These are phyloP conservation scores for Crossaster papposus DNA, from an alignment of 53 echinoderm and acorn worm genomes.

Conservation along the genomic window DNA sequence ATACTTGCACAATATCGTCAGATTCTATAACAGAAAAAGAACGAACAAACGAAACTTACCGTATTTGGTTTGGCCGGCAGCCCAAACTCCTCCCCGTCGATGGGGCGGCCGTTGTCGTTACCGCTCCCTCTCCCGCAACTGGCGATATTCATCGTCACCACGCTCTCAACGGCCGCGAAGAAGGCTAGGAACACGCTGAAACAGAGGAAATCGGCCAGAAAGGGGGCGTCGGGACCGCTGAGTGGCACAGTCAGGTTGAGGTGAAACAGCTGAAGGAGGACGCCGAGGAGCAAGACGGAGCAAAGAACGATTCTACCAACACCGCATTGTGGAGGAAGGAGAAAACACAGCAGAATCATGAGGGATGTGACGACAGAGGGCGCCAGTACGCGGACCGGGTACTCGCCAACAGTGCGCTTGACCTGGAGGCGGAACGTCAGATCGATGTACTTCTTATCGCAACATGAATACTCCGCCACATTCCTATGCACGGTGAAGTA, in stretches of 20 bases:
- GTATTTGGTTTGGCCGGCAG: not conserved
- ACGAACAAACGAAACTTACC: not conserved
- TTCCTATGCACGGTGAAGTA: too few relatives aligned
- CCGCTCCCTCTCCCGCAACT: not conserved
- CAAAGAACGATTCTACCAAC: constrained; percentile 13
- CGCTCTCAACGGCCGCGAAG: constrained; percentile 26
- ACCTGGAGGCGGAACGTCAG: too few relatives aligned
- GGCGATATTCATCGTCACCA: not conserved
- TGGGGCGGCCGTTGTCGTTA: too few relatives aligned
- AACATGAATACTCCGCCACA: too few relatives aligned
- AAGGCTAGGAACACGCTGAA: constrained; percentile 48
- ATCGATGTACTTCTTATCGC: too few relatives aligned
- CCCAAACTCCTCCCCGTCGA: not conserved
- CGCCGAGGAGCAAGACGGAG: constrained; percentile 17
- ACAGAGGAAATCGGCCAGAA: constrained; percentile 26
- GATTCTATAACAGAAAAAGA: too few relatives aligned
- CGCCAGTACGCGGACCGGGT: too few relatives aligned
- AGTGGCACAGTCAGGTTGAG: constrained; percentile 41
- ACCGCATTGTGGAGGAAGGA: constrained; percentile 5
- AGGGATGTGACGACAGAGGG: too few relatives aligned
- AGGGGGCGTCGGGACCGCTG: constrained; percentile 6
- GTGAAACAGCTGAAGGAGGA: constrained; percentile 2
- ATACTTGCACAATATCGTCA: too few relatives aligned
- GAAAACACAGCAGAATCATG: constrained; percentile 11
- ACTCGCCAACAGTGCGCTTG: too few relatives aligned